phyloP scores from a whole-genome alignment of 64 coral and sea anemone species.

The Montipora capricornis region DNA sequence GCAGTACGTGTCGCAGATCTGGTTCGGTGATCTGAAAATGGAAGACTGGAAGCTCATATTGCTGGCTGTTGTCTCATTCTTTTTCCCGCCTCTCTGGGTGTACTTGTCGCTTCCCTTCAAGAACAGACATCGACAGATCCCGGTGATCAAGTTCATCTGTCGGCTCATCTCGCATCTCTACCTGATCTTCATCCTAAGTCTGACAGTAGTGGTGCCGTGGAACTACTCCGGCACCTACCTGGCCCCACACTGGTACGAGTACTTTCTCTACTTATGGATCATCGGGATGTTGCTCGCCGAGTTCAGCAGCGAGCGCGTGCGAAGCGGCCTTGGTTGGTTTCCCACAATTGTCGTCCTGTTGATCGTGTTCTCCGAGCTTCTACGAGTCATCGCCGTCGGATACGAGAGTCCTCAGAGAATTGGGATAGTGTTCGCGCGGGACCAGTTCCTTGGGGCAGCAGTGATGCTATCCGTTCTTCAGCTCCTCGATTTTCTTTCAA shows the following conservation, averaged over 20 bases:
- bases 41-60: constrained; percentile 92
- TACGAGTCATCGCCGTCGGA: constrained; percentile 61
- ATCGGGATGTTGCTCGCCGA: constrained; percentile 86
- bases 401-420: constrained; percentile 2
- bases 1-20: constrained; percentile 94
- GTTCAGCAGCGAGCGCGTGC: constrained; percentile 65
- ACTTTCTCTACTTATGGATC: constrained; percentile 87
- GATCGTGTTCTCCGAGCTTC: constrained; percentile 26
- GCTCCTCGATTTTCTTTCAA: constrained; percentile 86
- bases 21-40: constrained; percentile 83
- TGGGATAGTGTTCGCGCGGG: constrained; percentile 77
- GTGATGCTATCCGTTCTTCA: constrained; percentile 85
- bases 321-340: constrained; percentile 81
- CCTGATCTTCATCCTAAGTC: constrained; percentile 70
- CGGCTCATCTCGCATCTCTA: constrained; percentile 94
- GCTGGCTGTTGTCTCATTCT: constrained; percentile 74
- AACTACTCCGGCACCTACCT: constrained; percentile 59
- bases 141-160: constrained; percentile 97
- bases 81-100: constrained; percentile 88
- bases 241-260: constrained; percentile 83
- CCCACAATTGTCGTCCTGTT: constrained; percentile 68
- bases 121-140: constrained; percentile 91
- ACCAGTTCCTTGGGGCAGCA: constrained; percentile 77
- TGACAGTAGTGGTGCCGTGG: constrained; percentile 94
- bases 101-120: constrained; percentile 86